phyloP scores from a whole-genome alignment of 2,113 vertebrate species.

The Daubentonia madagascariensis region DNA sequence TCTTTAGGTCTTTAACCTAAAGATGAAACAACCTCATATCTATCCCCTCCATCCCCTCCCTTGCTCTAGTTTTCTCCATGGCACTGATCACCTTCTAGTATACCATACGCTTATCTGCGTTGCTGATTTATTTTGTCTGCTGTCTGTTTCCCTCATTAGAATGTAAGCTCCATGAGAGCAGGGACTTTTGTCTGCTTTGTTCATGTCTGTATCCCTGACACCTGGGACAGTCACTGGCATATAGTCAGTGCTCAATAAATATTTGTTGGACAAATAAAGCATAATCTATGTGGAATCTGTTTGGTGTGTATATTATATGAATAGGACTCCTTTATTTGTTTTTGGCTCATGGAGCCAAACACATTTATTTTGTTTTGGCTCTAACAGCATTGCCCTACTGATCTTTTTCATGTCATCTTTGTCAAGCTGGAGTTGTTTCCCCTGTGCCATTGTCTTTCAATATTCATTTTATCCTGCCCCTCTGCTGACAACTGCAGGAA shows the following conservation, averaged over 20 bases:
- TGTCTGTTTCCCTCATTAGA: conserved; percentile 19
- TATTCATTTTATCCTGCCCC: background rate
- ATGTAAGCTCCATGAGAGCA: conserved; percentile 54
- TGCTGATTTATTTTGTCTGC: background rate
- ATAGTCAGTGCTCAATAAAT: conserved; percentile 55
- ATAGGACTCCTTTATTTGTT: background rate
- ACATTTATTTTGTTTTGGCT: background rate
- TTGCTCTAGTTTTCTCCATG: background rate
- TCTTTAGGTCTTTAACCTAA: background rate
- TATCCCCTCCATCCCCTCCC: rapidly evolving
- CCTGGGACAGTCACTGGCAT: background rate
- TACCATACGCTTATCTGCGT: background rate
- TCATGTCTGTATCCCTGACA: background rate
- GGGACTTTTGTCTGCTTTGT: background rate
- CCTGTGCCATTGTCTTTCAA: background rate
- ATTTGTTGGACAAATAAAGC: conserved; percentile 59
- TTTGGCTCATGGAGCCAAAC: background rate
- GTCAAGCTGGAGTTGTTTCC: background rate
- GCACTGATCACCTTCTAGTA: background rate
- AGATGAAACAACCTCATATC: rapidly evolving
- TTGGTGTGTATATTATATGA: conserved; percentile 2
- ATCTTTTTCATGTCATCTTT: background rate
- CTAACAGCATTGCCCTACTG: background rate
- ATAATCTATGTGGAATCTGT: conserved; percentile 34
- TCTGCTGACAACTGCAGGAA: background rate